Base-by-base conservation (phyloP, 2,113 vertebrate genomes). In the Rhombomys opimus region DNA sequence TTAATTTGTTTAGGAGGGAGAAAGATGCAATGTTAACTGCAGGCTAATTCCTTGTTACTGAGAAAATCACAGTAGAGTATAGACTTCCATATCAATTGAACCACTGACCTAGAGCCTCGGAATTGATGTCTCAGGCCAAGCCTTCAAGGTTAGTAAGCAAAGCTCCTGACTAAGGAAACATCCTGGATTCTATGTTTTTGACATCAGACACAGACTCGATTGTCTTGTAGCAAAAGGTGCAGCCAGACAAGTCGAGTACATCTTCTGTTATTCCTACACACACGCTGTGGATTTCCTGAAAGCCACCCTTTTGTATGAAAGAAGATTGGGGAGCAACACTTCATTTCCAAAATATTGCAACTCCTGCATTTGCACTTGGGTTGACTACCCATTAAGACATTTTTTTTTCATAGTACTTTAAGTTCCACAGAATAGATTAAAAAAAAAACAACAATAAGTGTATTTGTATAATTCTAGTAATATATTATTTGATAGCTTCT, bases 1-100 rank as follows among this genome's bases (percentile, higher is more conserved):
- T 99, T 99, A 98, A 99, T 99, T 99, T 99, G 98, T 99, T 99
- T 99, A 99, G 99, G 99, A 99, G 99, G 99, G 98, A 99, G 98
- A 99, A 99, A 99, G 99, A 99, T 98, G 99, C 99, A 98, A 98
- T 97, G 98, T 98, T 99, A 98, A 99, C 99, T 98, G 98, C 98
- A 98, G 98, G 97, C 98, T 99, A 99, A 99, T 99, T 99, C 98
- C 98, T 98, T 98, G 97, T 97, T 98, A 96, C 97, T 96, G 95
- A 97, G 98, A 98, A 97, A 97, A 98, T 98, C 96, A 25, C 2
- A 0, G 25, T 91, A n/a, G 81, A 97, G 97, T 97, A 90, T 46
- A 96, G 95, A 95, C 18, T 32, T 97, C 87, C 96, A 95, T 95
- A 96, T 89, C 89, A 96, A 73, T 77, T 90, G 93, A 86, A 92